phyloP scores from a whole-genome alignment of 2,113 vertebrate genomes.

The Mobula birostris region DNA sequence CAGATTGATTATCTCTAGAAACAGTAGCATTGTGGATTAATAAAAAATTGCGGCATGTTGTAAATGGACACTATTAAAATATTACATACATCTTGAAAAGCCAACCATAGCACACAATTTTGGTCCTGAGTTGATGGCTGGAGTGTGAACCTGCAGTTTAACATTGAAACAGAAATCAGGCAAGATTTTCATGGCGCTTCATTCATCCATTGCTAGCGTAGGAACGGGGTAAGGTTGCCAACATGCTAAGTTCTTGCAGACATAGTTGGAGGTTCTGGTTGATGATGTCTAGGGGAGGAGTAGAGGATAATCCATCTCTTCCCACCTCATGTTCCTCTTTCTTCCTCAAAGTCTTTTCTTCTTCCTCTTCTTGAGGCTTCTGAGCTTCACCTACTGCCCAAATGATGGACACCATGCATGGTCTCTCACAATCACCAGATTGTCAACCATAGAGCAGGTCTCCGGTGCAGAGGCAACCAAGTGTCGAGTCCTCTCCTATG shows the following conservation, averaged over 20 bases:
- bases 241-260: not conserved
- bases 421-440: not conserved
- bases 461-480: not conserved
- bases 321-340: not conserved
- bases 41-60: not conserved
- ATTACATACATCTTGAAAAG: not conserved
- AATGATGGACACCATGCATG: not conserved
- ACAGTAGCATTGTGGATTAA: not conserved
- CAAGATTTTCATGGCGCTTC: not conserved
- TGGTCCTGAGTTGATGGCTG: not conserved
- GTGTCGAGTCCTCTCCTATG: too few species aligned
- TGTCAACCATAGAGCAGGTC: not conserved
- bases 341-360: not conserved
- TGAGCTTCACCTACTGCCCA: not conserved
- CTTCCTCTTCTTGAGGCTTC: not conserved
- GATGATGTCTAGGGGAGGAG: not conserved
- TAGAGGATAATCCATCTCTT: not conserved
- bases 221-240: not conserved
- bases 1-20: not conserved
- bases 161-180: not conserved
- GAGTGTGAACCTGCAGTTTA: not conserved
- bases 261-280: not conserved
- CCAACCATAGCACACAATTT: not conserved
- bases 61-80: not conserved
- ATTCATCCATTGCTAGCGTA: not conserved